Base-by-base conservation (phyloP, 1,140 invertebrate genomes). In the Eupeodes corollae region DNA sequence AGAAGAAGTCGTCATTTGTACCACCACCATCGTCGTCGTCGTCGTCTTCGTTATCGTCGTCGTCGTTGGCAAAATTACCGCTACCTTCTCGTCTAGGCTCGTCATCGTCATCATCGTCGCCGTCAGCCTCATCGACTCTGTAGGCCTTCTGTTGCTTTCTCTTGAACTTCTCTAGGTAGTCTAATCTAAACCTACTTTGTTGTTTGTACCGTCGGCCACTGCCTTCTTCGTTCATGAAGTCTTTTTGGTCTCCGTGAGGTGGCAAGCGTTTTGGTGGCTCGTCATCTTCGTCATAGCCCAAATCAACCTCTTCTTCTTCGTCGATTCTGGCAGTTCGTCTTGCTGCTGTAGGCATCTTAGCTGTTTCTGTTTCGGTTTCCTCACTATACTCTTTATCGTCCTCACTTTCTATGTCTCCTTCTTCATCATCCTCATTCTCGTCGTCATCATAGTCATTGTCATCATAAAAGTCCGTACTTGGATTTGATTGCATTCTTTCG, bases 131-230 rank as follows among this genome's bases (percentile, higher is more conserved):
- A 62, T 62, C 59, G 55, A 59, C 59, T 51, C 62, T 59, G 65
- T 66, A 62, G 63, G 66, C 61, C 65, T 61, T 58, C 62, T 63
- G 54, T 63, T 66, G 58, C 62, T 63, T 63, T 66, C 63, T 52
- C 62, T 62, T 58, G 61, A 55, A 58, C 43, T 46, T 49, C 11
- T 50, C 43, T 42, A 42, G 13, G 44, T 44, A 48, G 34, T 50
- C 49, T 47, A 46, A 48, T 14, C 46, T 51, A 42, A 51, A 45
- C 38, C 46, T 48, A 43, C 18, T 33, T 44, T 44, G 32, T 49
- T 47, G 18, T 46, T 44, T 44, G 32, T 12, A 16, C 44, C 49
- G 14, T 33, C 15, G n/a, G 11, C 61, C 65, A 21, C 61, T 64
- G 41, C 61, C 64, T 44, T 65, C 64, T 42, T 63, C 60, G 37